Percentiles rank a stretch among this genome's conserved stretches.
These are phyloP conservation scores for Eupithecia pulchellata DNA, from an alignment of 2,888 invertebrate genomes.

Conservation along the genomic window DNA sequence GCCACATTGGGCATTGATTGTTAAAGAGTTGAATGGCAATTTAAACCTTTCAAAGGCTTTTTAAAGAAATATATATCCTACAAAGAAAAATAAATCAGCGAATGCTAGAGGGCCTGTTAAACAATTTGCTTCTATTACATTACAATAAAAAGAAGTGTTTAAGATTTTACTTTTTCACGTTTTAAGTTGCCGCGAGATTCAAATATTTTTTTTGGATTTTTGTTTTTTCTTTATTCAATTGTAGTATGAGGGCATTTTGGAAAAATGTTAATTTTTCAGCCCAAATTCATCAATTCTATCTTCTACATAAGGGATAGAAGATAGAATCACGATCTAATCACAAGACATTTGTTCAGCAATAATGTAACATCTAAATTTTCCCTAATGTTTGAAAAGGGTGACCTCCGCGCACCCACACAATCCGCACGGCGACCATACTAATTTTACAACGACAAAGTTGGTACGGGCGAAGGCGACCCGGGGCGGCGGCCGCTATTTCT, in stretches of 20 bases:
- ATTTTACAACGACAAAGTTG: constrained; percentile 27
- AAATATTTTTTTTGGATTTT: no score
- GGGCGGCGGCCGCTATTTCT: constrained; percentile 53
- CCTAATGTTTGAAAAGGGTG: constrained; percentile 19
- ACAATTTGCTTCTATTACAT: no score
- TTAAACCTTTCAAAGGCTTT: neutral
- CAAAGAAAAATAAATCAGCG: neutral
- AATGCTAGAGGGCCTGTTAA: no score
- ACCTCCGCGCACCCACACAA: constrained; percentile 29
- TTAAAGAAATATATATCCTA: neutral
- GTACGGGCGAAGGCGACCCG: constrained; percentile 9
- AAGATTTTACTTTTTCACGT: no score
- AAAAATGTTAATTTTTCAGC: no score
- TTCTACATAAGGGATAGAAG: no score
- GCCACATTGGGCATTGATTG: neutral
- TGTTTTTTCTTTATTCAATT: no score
- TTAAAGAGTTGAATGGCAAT: neutral
- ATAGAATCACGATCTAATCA: neutral
- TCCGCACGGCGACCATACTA: constrained; percentile 36
- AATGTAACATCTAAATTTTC: constrained; percentile 11
- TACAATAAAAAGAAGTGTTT: no score
- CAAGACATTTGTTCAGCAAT: neutral
- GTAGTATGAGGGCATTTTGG: no score
- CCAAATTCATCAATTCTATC: no score
- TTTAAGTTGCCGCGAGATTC: no score